Conservation (phyloP, 2,797 vertebrate species). For the Spheniscus humboldti region DNA sequence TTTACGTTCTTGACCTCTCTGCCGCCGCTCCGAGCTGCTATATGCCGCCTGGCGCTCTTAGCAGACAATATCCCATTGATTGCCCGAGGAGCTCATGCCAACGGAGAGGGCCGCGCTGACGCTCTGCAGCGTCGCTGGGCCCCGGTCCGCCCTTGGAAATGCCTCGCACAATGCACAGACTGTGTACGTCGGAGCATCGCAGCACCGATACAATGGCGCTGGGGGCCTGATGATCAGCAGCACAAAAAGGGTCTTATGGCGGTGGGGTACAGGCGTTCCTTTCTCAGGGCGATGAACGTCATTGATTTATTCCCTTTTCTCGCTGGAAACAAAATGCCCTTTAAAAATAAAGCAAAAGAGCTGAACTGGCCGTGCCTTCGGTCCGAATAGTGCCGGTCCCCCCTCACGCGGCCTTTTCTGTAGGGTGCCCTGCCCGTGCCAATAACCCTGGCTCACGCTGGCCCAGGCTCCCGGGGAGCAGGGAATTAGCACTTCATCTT, state of each 20-base stretch:
- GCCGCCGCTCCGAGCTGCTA: not conserved
- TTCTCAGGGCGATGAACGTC: not conserved
- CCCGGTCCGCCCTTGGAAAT: not conserved
- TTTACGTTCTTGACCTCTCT: not conserved
- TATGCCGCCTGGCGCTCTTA: fast-evolving
- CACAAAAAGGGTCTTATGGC: conserved; percentile 10
- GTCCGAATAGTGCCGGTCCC: not conserved
- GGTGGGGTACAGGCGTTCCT: not conserved
- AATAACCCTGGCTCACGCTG: not conserved
- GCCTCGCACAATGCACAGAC: not conserved
- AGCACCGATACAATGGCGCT: fast-evolving
- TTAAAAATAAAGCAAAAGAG: not conserved
- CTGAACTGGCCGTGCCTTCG: not conserved
- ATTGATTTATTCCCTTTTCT: not conserved
- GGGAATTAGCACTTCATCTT: conserved; percentile 63
- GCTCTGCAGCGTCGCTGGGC: not conserved
- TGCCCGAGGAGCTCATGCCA: not conserved
- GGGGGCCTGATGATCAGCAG: not conserved
- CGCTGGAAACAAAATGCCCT: not conserved
- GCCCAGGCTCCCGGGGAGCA: not conserved
- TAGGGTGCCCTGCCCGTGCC: not conserved
- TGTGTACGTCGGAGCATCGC: not conserved
- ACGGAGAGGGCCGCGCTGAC: not conserved
- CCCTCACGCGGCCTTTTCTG: not conserved
- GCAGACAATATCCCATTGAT: conserved; percentile 40